Conservation (phyloP, 1,140 invertebrate genomes). For the Aphelenchoides avenae region DNA sequence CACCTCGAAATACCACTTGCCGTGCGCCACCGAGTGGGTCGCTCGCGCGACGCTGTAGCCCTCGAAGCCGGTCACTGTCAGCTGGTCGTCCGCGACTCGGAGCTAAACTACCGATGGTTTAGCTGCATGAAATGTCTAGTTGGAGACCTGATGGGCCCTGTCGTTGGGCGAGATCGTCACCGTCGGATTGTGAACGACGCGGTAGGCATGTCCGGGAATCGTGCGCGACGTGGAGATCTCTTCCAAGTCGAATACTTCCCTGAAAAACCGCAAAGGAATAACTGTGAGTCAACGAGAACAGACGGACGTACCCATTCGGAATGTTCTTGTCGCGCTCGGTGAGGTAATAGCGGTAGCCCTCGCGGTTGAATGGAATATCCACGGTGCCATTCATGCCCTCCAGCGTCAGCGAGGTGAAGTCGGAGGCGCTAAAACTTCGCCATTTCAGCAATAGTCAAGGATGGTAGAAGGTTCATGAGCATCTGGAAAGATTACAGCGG, state of each 20-base stretch:
- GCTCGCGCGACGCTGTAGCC: slow-evolving; percentile 94
- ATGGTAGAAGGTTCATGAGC: no score
- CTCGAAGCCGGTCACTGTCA: slow-evolving; percentile 89
- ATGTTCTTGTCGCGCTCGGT: slow-evolving; percentile 96
- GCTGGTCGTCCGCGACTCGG: slow-evolving; percentile 82
- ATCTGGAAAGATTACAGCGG: no score
- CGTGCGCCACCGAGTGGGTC: slow-evolving; percentile 73
- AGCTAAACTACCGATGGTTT: slow-evolving; percentile 67
- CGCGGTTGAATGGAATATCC: slow-evolving; percentile 82
- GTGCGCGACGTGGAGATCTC: slow-evolving; percentile 89
- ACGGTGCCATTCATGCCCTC: slow-evolving; percentile 22
- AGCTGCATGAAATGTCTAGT: slow-evolving; percentile 8
- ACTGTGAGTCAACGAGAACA: background rate
- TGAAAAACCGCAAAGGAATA: background rate
- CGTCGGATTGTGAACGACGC: slow-evolving; percentile 76
- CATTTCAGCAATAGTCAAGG: no score
- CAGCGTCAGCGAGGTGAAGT: slow-evolving; percentile 15
- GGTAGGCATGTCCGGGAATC: slow-evolving; percentile 93
- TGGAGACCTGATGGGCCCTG: slow-evolving; percentile 63
- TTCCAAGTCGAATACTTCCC: slow-evolving; percentile 78
- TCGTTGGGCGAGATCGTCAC: slow-evolving; percentile 90
- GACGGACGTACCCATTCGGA: slow-evolving; percentile 70
- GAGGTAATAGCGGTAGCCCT: slow-evolving; percentile 90
- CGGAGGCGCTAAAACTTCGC: slow-evolving; percentile 25
- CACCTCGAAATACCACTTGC: slow-evolving; percentile 54